Conservation (phyloP, 2,797 vertebrate genomes). For the Fistularia commersonii region DNA sequence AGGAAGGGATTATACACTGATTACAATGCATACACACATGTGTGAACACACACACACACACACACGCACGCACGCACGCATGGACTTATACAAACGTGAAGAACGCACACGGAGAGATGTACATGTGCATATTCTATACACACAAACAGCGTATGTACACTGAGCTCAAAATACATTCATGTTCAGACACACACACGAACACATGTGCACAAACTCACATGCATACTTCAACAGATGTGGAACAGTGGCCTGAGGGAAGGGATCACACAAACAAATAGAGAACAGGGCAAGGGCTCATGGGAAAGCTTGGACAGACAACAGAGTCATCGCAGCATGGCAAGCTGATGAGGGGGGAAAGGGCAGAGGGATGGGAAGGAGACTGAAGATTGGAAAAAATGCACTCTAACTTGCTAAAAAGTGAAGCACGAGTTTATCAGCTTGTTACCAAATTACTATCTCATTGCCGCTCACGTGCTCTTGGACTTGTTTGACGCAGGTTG, state of each 20-base stretch:
- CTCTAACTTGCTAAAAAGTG: no score
- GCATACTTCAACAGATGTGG: constrained; percentile 64
- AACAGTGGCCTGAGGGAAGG: constrained; percentile 69
- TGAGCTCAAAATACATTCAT: constrained; percentile 20
- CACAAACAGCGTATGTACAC: constrained; percentile 34
- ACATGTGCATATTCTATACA: not conserved
- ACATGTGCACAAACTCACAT: constrained; percentile 32
- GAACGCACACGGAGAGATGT: no score
- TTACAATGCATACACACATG: constrained; percentile 42
- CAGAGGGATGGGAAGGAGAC: constrained; percentile 33
- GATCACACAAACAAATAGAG: constrained; percentile 71
- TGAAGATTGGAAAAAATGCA: constrained; percentile 5
- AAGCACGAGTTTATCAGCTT: no score
- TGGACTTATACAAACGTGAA: constrained; percentile 65
- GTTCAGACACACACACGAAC: constrained; percentile 31
- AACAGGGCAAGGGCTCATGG: constrained; percentile 69
- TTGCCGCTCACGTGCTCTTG: no score
- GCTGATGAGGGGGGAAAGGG: constrained; percentile 44
- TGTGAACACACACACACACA: constrained; percentile 6
- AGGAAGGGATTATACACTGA: constrained; percentile 74
- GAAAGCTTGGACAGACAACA: constrained; percentile 63
- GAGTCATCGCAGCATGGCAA: constrained; percentile 57
- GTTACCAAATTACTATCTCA: no score
- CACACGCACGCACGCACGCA: no score
- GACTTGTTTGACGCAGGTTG: no score